A percentile compares a stretch with the other conserved stretches of the same genome.
Evolutionary conservation across 1,140 invertebrate species (phyloP).

Genomic region (Sinonovacula constricta): DNA sequence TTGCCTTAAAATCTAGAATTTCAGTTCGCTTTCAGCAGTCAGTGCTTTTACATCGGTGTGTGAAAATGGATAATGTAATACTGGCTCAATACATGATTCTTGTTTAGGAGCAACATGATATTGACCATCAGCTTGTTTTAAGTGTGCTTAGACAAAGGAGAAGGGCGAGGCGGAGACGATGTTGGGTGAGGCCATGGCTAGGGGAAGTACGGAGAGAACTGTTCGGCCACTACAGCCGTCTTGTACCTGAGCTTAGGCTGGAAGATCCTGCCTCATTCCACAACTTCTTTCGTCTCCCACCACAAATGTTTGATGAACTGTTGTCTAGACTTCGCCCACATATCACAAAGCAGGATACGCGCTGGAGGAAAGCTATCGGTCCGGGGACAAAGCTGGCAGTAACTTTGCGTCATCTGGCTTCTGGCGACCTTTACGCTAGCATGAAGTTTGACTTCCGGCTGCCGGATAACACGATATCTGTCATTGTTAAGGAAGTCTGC

Average conservation of each 20-base stretch:
- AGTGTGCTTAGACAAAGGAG: constrained; percentile 10
- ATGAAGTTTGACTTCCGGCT: no score
- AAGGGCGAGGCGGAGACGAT: constrained; percentile 29
- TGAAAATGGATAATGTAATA: no score
- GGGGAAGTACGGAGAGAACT: background rate
- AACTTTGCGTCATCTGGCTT: constrained; percentile 4
- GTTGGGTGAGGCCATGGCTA: constrained; percentile 25
- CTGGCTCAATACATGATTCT: constrained; percentile 11
- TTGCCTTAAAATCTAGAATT: no score
- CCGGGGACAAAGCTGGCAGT: constrained; percentile 34
- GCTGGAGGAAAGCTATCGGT: constrained; percentile 21
- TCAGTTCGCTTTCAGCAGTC: no score
- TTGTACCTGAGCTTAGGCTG: constrained; percentile 9
- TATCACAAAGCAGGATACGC: constrained; percentile 34
- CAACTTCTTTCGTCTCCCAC: constrained; percentile 2
- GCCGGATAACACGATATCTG: background rate
- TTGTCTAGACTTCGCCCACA: constrained; percentile 24
- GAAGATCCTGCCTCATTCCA: constrained; percentile 15
- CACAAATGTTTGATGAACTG: constrained; percentile 30
- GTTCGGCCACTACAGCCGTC: constrained; percentile 9
- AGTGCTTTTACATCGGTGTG: no score
- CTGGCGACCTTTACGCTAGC: no score
- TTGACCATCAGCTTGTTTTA: background rate
- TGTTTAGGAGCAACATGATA: constrained; percentile 10
- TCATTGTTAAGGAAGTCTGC: constrained; percentile 36